Percentiles rank a stretch among this genome's conserved stretches.
Conservation (phyloP, 1,140 invertebrate species). For the Berghia stephanieae region DNA sequence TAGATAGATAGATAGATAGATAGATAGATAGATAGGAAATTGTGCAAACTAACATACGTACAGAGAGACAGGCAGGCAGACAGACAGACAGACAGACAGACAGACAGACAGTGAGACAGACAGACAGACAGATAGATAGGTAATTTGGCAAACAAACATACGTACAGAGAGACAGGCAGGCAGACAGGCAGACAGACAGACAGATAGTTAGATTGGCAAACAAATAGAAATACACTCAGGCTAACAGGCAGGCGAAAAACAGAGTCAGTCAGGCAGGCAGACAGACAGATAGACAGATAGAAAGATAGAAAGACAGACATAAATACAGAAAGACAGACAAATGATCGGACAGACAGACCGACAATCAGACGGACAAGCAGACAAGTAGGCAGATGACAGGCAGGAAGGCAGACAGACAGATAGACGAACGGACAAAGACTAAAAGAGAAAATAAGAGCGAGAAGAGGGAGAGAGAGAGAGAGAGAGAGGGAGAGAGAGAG, state of each 20-base stretch:
- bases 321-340: conserved; percentile 8
- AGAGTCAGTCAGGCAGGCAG: neutral
- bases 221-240: neutral
- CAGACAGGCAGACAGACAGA: conserved; percentile 5
- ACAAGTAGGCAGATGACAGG: no score
- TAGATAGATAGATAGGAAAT: neutral
- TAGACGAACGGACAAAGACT: neutral
- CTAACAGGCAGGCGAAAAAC: neutral
- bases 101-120: neutral
- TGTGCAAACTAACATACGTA: neutral
- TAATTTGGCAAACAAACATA: neutral
- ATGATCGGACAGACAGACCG: neutral
- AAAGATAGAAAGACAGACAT: conserved; percentile 23
- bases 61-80: neutral
- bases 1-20: conserved; percentile 12
- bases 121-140: neutral
- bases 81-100: neutral
- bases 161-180: neutral
- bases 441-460: conserved; percentile 9
- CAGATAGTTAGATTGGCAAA: neutral
- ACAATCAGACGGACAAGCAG: no score
- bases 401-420: conserved; percentile 18
- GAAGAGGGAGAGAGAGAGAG: conserved; percentile 12
- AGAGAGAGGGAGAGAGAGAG: neutral
- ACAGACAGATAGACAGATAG: neutral